Base-by-base conservation (phyloP, 2,888 invertebrate genomes). In the Brenthis daphne region DNA sequence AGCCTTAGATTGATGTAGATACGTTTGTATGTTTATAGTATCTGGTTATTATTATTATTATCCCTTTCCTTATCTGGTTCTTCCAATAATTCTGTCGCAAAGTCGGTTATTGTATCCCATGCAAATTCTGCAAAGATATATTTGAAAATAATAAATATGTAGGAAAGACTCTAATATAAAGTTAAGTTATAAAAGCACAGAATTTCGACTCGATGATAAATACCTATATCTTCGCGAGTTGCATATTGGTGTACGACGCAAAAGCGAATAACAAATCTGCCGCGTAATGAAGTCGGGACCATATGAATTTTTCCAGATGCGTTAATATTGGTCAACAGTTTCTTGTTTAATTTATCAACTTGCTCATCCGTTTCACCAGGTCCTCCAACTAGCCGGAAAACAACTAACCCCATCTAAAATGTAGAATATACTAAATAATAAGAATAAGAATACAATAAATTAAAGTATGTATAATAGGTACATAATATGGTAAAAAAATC, bases 241-340 rank as follows among this genome's bases (percentile, higher is more conserved):
- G 99, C 97, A 84, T 98, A 96, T 85, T 98, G 98, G 3, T 98
- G 96, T 56, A 98, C 97, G 0, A 98, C 97, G 82, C 98, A 99
- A 91, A 99, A 99, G 68, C 99, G 94, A 78, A 99, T 98, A 63
- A 98, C 97, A 84, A 96, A 99, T 79, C 96, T 95, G 61, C 98
- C 98, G 80, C 97, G 96, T 24, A 98, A 96, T 57, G 95, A 95
- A 0, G 99, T 97, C 0, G 99, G 99, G 13, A 99, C 99, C 99
- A 99, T 99, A 86, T 99, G 99, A 72, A 99, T 92, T 85, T 97
- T 97, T 14, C 98, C 99, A 5, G 98, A 98, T 70, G 97, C 98
- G 83, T 99, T 99, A 77, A 99, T n/a, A n/a, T n/a, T n/a, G n/a
- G n/a, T n/a, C n/a, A n/a, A n/a, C n/a, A n/a, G n/a, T n/a, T n/a